Conservation (phyloP, 2,113 vertebrate genomes). For the Sinocyclocheilus anophthalmus region DNA sequence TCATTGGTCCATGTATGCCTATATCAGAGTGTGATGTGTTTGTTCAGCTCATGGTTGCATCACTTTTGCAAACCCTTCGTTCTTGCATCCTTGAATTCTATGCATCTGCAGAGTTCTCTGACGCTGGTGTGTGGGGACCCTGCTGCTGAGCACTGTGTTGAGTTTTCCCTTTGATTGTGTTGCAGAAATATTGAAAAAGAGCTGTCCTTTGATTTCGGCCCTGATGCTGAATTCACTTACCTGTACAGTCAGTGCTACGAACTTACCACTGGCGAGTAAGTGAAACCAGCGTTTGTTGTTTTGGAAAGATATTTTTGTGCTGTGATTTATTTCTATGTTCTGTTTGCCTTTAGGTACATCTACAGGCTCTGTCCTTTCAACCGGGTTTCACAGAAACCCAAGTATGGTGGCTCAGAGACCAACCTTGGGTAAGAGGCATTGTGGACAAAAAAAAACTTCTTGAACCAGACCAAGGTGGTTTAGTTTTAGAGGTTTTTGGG, state of each 20-base stretch:
- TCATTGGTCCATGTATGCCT: background rate
- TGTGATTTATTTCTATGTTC: background rate
- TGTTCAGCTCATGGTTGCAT: background rate
- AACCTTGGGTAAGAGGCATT: slow-evolving; percentile 82
- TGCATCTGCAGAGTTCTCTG: background rate
- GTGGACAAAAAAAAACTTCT: background rate
- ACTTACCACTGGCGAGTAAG: slow-evolving; percentile 85
- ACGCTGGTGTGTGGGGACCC: background rate
- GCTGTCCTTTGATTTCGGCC: slow-evolving; percentile 87
- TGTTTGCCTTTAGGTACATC: slow-evolving; percentile 76
- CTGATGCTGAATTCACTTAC: slow-evolving; percentile 82
- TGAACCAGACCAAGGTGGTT: background rate
- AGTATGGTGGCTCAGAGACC: slow-evolving; percentile 86
- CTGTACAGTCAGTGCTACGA: slow-evolving; percentile 90
- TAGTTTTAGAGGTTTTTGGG: background rate
- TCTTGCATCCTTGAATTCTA: background rate
- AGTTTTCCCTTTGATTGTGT: slow-evolving; percentile 25
- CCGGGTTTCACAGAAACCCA: slow-evolving; percentile 90
- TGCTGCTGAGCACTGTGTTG: background rate
- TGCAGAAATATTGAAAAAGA: slow-evolving; percentile 87
- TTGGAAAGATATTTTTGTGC: background rate
- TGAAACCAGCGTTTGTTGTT: slow-evolving; percentile 32
- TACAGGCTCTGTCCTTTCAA: slow-evolving; percentile 90
- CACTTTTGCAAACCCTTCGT: background rate
- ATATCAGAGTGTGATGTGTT: background rate